phyloP scores from a whole-genome alignment of 2,113 vertebrate species.

The Myotis yumanensis region DNA sequence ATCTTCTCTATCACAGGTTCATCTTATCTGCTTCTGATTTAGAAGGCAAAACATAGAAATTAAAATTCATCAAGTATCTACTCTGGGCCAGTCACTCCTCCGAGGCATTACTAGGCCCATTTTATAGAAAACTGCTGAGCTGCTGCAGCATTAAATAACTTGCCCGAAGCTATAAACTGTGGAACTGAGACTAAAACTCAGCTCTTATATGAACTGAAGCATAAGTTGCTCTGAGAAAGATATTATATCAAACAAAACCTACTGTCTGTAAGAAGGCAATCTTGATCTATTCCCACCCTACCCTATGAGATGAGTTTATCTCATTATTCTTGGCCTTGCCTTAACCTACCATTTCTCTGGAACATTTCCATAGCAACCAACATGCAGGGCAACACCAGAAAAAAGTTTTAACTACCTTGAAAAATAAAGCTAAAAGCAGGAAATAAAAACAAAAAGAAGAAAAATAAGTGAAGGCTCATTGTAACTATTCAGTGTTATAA shows the following conservation, averaged over 20 bases:
- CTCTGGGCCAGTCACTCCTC: neutral
- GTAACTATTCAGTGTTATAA: neutral
- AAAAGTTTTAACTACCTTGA: conserved; percentile 37
- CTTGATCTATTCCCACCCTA: neutral
- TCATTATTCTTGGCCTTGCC: conserved; percentile 48
- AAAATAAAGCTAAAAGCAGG: conserved; percentile 43
- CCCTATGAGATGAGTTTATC: neutral
- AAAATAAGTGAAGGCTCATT: conserved; percentile 2
- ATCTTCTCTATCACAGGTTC: neutral
- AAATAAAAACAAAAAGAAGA: conserved; percentile 49
- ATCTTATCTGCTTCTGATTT: conserved; percentile 5
- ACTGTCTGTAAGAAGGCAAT: conserved; percentile 2
- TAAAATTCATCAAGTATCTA: conserved; percentile 1
- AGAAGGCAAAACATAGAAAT: neutral
- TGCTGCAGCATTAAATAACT: neutral
- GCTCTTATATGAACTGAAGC: conserved; percentile 4
- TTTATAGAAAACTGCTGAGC: neutral
- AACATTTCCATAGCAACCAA: conserved; percentile 55
- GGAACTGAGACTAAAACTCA: conserved; percentile 12
- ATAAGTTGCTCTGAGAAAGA: neutral
- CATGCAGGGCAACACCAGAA: conserved; percentile 12
- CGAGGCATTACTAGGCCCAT: neutral
- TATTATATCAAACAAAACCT: conserved; percentile 27
- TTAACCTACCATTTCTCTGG: conserved; percentile 37
- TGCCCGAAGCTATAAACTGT: neutral